These are phyloP conservation scores for Thecocarcelia acutangulata DNA, from an alignment of 2,888 invertebrate species.

Conservation along the genomic window DNA sequence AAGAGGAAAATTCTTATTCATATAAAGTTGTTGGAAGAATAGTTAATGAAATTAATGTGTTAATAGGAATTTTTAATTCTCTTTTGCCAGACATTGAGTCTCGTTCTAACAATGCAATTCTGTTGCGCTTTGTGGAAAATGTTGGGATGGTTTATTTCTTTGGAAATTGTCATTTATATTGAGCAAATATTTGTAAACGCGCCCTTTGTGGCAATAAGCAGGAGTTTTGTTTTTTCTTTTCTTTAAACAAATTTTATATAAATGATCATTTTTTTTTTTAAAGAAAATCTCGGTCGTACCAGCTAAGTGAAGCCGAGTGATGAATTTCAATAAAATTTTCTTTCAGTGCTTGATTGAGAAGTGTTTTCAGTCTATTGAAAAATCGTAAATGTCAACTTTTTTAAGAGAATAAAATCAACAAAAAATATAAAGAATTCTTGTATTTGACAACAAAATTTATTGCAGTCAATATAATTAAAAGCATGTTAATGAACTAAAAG, in stretches of 20 bases:
- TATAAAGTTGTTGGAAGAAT: constrained; percentile 3
- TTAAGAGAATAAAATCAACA: neutral
- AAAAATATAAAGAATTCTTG: neutral
- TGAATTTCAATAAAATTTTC: constrained; percentile 5
- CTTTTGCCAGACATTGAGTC: constrained; percentile 51
- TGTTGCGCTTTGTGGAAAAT: neutral
- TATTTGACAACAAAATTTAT: constrained; percentile 11
- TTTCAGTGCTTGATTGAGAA: constrained; percentile 15
- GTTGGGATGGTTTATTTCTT: constrained; percentile 21
- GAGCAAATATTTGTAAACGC: constrained; percentile 71
- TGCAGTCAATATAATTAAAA: constrained; percentile 1
- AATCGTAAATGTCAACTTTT: constrained; percentile 60
- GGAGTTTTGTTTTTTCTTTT: neutral
- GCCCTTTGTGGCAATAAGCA: constrained; percentile 70
- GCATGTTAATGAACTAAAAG: neutral
- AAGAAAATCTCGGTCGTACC: constrained; percentile 1
- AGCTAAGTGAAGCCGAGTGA: constrained; percentile 43
- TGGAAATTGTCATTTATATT: constrained; percentile 43
- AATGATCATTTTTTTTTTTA: neutral
- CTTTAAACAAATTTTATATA: neutral
- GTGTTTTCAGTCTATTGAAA: constrained; percentile 47
- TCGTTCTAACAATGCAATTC: constrained; percentile 5
- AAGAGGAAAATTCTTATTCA: too few relatives aligned
- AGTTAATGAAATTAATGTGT: constrained; percentile 58
- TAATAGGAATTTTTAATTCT: constrained; percentile 32